These are phyloP conservation scores for Papilio demoleus DNA, from an alignment of 2,888 invertebrate species.

Conservation along the genomic window DNA sequence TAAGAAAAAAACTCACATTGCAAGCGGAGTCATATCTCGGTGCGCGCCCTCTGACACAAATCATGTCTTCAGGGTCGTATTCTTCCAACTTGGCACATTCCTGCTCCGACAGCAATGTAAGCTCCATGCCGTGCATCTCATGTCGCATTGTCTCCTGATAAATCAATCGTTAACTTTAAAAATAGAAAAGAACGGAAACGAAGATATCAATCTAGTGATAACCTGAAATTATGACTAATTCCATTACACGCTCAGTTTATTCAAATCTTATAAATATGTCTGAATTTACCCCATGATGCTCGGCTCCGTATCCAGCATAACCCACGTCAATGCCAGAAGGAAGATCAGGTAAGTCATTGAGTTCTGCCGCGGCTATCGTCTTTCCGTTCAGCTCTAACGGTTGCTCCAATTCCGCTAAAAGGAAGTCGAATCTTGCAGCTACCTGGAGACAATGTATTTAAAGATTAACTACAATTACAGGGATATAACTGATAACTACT, in stretches of 20 bases:
- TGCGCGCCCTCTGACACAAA: constrained; percentile 68
- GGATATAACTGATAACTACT: no score
- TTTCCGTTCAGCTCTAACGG: constrained; percentile 66
- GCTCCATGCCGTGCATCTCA: constrained; percentile 73
- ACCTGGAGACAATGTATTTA: constrained; percentile 54
- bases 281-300: constrained; percentile 66
- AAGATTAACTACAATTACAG: background rate
- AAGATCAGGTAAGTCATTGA: constrained; percentile 55
- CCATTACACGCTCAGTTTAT: no score
- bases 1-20: constrained; percentile 62
- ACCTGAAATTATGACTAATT: no score
- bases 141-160: constrained; percentile 72
- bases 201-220: no score
- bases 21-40: constrained; percentile 73
- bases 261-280: no score
- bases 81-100: constrained; percentile 61
- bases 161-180: constrained; percentile 12
- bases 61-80: constrained; percentile 66
- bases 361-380: constrained; percentile 60
- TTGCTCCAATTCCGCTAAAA: constrained; percentile 68
- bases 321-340: constrained; percentile 57
- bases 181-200: no score
- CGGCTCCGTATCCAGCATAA: constrained; percentile 73
- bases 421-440: constrained; percentile 73
- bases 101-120: constrained; percentile 57